A percentile compares a stretch with the other conserved stretches of the same genome.
Conservation (phyloP, 2,797 vertebrate genomes). For the Pachyuromys duprasi region DNA sequence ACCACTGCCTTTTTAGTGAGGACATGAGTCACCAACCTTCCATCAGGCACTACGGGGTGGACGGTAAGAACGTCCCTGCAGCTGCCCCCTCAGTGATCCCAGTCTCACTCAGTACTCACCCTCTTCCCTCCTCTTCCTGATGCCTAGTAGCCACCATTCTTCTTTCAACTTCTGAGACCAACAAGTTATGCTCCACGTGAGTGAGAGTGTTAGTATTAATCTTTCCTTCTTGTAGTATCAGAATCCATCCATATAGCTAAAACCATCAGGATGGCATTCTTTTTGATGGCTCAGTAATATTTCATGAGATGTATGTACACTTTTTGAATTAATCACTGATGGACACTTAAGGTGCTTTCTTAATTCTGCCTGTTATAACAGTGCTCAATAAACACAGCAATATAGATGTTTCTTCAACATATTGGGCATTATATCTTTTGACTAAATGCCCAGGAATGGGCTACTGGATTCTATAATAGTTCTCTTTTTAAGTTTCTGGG, state of each 20-base stretch:
- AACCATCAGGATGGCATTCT: background rate
- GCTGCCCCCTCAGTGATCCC: background rate
- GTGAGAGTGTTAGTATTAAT: background rate
- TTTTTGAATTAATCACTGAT: background rate
- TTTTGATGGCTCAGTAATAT: background rate
- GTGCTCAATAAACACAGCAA: background rate
- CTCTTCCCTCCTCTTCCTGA: background rate
- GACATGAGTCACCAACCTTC: background rate
- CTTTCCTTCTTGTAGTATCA: background rate
- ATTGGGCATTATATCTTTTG: background rate
- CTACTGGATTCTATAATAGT: background rate
- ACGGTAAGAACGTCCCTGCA: background rate
- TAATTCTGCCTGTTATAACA: background rate
- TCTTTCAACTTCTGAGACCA: background rate
- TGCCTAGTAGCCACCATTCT: background rate
- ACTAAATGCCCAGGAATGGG: background rate
- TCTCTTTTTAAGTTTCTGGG: background rate
- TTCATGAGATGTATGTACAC: background rate
- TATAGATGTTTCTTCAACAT: background rate
- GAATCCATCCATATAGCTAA: background rate
- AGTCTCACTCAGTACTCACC: background rate
- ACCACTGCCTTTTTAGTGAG: background rate
- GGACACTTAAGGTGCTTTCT: background rate
- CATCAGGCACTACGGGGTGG: background rate
- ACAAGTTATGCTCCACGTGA: background rate